Conservation (phyloP, 2,888 invertebrate species). For the Coelinius sp. region DNA sequence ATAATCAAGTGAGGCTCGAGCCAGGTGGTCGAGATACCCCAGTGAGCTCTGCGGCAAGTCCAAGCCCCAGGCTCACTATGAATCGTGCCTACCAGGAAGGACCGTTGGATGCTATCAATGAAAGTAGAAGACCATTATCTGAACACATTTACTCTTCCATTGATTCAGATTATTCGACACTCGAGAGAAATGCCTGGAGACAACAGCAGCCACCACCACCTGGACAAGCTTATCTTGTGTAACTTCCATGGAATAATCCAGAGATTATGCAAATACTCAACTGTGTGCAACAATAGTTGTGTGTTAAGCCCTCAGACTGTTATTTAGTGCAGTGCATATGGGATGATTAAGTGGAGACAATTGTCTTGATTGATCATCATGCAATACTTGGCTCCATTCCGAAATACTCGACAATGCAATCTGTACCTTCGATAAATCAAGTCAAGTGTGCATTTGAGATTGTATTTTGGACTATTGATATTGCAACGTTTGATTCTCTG, state of each 20-base stretch:
- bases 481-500: not conserved
- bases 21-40: conserved; percentile 72
- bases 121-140: conserved; percentile 78
- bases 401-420: too few species aligned
- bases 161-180: conserved; percentile 89
- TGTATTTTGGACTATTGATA: too few species aligned
- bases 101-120: conserved; percentile 57
- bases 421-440: too few species aligned
- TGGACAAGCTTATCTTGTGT: conserved; percentile 71
- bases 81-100: conserved; percentile 68
- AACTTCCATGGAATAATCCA: conserved; percentile 51
- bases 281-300: not conserved
- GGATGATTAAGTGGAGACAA: not conserved
- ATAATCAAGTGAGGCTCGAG: conserved; percentile 48
- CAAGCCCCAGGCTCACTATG: conserved; percentile 74
- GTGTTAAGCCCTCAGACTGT: not conserved
- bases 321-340: conserved; percentile 2
- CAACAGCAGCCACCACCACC: conserved; percentile 71
- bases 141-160: conserved; percentile 93
- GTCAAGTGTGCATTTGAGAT: too few species aligned
- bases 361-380: not conserved
- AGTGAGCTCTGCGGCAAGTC: conserved; percentile 77
- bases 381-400: too few species aligned
- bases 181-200: conserved; percentile 79
- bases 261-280: not conserved